Evolutionary conservation across 2,888 invertebrate species (phyloP).

Genomic region (Rutpela maculata): DNA sequence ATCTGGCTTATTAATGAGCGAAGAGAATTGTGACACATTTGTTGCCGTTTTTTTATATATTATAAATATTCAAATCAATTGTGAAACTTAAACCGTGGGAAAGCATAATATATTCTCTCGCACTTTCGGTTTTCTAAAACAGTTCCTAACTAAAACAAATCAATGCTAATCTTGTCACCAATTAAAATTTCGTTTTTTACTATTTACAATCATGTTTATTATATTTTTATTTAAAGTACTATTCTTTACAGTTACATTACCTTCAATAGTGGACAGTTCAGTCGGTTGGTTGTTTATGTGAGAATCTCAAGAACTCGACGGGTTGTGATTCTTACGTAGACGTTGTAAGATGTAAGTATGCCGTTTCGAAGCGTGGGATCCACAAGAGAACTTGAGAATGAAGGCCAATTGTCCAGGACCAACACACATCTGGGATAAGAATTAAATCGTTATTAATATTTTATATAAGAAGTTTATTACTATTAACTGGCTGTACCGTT

Average conservation of each 20-base stretch:
- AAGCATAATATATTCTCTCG: background rate
- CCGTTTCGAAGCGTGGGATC: slow-evolving; percentile 38
- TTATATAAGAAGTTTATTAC: background rate
- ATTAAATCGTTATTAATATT: slow-evolving; percentile 21
- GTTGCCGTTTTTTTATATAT: background rate
- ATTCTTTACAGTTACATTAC: background rate
- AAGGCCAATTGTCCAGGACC: slow-evolving; percentile 38
- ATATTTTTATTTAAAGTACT: background rate
- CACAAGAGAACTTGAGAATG: slow-evolving; percentile 21
- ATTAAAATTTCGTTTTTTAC: background rate
- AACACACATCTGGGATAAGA: slow-evolving; percentile 29
- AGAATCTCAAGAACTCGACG: slow-evolving; percentile 21
- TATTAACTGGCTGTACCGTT: background rate
- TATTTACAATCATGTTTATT: background rate
- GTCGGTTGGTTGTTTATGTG: slow-evolving; percentile 26
- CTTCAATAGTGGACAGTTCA: background rate
- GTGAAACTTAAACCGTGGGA: slow-evolving; percentile 1
- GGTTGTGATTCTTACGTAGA: slow-evolving; percentile 17
- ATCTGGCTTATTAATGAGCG: background rate
- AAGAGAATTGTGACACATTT: background rate
- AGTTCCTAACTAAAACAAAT: background rate
- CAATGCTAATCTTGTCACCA: background rate
- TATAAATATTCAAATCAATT: background rate
- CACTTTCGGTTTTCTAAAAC: background rate
- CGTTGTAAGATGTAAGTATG: background rate